phyloP scores from a whole-genome alignment of 2,888 invertebrate genomes.

The Erebia ligea region DNA sequence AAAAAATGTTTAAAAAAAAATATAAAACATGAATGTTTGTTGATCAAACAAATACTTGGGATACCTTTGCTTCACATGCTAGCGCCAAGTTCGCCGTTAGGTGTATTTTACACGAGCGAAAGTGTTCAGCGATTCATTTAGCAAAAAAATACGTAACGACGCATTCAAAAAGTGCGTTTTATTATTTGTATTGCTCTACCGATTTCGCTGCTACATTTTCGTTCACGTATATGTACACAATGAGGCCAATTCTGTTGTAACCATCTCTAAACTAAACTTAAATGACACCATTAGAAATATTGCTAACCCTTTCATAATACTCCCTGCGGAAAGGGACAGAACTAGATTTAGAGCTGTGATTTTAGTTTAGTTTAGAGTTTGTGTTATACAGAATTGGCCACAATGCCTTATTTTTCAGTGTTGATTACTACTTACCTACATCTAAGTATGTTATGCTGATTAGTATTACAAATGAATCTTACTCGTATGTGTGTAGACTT shows the following conservation, averaged over 20 bases:
- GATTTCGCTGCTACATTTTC: conserved; percentile 4
- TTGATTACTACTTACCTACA: background rate
- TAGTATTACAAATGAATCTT: background rate
- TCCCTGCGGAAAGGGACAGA: too few relatives aligned
- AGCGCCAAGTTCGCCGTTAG: background rate
- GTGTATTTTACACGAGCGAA: background rate
- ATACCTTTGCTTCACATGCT: background rate
- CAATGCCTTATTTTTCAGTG: background rate
- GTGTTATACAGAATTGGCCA: too few relatives aligned
- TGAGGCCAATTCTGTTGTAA: too few relatives aligned
- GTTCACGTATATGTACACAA: background rate
- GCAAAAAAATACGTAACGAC: background rate
- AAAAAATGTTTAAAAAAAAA: too few relatives aligned
- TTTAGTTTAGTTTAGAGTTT: too few relatives aligned
- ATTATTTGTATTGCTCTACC: too few relatives aligned
- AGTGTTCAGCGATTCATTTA: background rate
- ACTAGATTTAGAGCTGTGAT: too few relatives aligned
- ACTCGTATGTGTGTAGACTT: conserved; percentile 4
- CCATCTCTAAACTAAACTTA: too few relatives aligned
- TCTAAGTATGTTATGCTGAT: background rate
- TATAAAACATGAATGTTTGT: too few relatives aligned
- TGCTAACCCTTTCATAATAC: too few relatives aligned
- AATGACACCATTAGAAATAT: too few relatives aligned
- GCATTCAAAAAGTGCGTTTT: too few relatives aligned
- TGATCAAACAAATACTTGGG: background rate